These are phyloP conservation scores for Hemistola chrysoprasaria DNA, from an alignment of 2,888 invertebrate species.

Conservation along the genomic window DNA sequence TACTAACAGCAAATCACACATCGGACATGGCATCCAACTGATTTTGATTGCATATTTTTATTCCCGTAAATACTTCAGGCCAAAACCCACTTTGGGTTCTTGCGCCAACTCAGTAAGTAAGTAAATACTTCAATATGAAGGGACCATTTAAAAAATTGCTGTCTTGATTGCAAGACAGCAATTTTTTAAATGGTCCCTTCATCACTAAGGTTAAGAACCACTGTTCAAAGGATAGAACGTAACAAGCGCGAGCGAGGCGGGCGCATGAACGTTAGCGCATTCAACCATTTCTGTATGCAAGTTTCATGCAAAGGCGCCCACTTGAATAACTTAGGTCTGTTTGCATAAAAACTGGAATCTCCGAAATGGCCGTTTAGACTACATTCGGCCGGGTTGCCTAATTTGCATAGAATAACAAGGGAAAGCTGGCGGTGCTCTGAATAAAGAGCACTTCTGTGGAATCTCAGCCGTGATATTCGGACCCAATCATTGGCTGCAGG, in stretches of 20 bases:
- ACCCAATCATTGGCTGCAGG: slow-evolving; percentile 49
- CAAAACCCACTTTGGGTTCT: too few species aligned
- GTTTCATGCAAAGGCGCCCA: slow-evolving; percentile 68
- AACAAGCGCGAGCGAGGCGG: slow-evolving; percentile 27
- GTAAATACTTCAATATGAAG: too few species aligned
- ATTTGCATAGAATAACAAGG: slow-evolving; percentile 80
- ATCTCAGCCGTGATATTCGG: slow-evolving; percentile 53
- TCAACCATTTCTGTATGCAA: slow-evolving; percentile 68
- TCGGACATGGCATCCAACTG: too few species aligned
- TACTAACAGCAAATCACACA: too few species aligned
- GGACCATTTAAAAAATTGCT: too few species aligned
- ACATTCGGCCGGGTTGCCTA: slow-evolving; percentile 56
- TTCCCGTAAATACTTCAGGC: too few species aligned
- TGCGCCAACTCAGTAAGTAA: too few species aligned
- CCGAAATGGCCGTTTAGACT: slow-evolving; percentile 73
- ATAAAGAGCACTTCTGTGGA: slow-evolving; percentile 50
- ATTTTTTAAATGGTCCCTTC: too few species aligned
- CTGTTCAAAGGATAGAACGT: too few species aligned
- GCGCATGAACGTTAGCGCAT: slow-evolving; percentile 60
- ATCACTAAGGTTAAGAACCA: too few species aligned
- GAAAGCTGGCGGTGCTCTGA: slow-evolving; percentile 54
- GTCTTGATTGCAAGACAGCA: too few species aligned
- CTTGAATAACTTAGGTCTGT: slow-evolving; percentile 77
- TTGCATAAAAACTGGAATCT: slow-evolving; percentile 78
- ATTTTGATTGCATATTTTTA: too few species aligned